These are phyloP conservation scores for Scartelaos histophorus DNA, from an alignment of 2,113 vertebrate genomes.

Conservation along the genomic window DNA sequence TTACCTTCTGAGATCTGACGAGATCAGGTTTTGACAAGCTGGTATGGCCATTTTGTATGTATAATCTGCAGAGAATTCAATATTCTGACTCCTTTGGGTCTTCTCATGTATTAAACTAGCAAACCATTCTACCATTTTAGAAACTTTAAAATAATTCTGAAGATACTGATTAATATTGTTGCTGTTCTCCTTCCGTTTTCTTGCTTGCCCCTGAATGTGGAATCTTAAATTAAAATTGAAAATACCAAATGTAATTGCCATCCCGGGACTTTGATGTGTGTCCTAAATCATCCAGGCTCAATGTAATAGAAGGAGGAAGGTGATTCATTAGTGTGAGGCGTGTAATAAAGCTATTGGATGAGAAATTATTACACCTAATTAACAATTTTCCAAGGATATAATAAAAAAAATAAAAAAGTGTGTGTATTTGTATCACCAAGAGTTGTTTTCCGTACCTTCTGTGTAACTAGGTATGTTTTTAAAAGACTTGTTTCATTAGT, in stretches of 20 bases:
- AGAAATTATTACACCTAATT: neutral
- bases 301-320: neutral
- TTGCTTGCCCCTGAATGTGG: neutral
- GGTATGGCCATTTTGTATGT: neutral
- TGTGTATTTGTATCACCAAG: slow-evolving; percentile 25
- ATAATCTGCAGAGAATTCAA: neutral
- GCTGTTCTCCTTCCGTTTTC: no score
- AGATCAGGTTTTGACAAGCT: no score
- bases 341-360: neutral
- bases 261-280: neutral
- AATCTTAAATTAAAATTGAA: neutral
- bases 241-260: neutral
- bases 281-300: neutral
- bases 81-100: neutral
- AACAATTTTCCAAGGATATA: neutral
- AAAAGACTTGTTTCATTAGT: no score
- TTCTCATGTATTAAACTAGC: neutral
- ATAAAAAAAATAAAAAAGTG: neutral
- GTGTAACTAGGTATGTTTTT: no score
- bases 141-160: no score
- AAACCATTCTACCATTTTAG: neutral
- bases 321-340: neutral
- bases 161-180: no score
- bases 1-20: no score
- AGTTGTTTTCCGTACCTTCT: no score